Evolutionary conservation across 2,113 vertebrate species (phyloP).

Genomic region (Brienomyrus longianalis): DNA sequence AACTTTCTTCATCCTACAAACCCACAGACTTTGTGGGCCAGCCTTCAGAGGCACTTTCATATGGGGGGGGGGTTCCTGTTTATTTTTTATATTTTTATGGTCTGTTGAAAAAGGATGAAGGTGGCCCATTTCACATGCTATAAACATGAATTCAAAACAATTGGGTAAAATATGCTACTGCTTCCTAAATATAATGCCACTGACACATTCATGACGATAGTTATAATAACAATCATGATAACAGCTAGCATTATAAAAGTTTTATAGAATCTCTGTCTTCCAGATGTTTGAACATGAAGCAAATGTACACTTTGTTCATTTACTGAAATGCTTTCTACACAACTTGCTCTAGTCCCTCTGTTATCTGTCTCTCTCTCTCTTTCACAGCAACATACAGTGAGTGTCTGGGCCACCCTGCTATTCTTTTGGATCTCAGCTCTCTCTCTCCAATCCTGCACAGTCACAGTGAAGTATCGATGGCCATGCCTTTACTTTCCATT

Average conservation of each 20-base stretch:
- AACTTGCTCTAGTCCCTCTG: constrained; percentile 47
- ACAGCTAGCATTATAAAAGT: constrained; percentile 59
- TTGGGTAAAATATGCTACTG: constrained; percentile 1
- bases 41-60: constrained; percentile 4
- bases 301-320: constrained; percentile 48
- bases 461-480: neutral
- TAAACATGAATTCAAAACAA: neutral
- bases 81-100: constrained; percentile 6
- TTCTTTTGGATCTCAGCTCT: constrained; percentile 9
- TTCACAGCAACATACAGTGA: neutral
- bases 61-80: neutral
- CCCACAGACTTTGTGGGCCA: neutral
- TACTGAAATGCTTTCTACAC: constrained; percentile 58
- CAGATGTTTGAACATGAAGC: constrained; percentile 59
- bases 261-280: constrained; percentile 75
- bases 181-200: neutral
- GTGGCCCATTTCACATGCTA: neutral
- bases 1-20: neutral
- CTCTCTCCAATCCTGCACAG: constrained; percentile 1
- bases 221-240: constrained; percentile 52
- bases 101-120: constrained; percentile 15
- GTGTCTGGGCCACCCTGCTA: neutral
- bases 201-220: constrained; percentile 1
- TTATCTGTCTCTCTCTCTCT: constrained; percentile 13
- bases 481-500: constrained; percentile 1